These are phyloP conservation scores for Trichomalopsis sarcophagae DNA, from an alignment of 1,140 invertebrate species.

Conservation along the genomic window DNA sequence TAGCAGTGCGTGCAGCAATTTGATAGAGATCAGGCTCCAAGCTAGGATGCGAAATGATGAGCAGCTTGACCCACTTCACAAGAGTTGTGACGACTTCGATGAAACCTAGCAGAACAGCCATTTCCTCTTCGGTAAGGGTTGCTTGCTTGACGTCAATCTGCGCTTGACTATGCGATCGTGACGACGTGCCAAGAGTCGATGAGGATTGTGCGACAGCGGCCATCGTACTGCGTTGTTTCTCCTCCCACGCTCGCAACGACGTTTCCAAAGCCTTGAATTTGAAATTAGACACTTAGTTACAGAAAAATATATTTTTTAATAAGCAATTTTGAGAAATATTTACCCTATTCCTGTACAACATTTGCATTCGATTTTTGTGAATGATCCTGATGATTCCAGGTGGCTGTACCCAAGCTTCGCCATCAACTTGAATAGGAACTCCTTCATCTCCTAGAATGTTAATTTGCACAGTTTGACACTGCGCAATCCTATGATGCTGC, in stretches of 20 bases:
- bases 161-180: slow-evolving; percentile 63
- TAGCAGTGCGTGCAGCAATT: slow-evolving; percentile 82
- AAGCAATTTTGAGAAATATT: slow-evolving; percentile 56
- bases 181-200: slow-evolving; percentile 65
- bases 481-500: slow-evolving; percentile 97
- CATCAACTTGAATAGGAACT: slow-evolving; percentile 95
- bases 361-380: slow-evolving; percentile 97
- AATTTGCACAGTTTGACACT: slow-evolving; percentile 96
- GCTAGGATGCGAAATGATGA: slow-evolving; percentile 80
- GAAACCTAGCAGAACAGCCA: slow-evolving; percentile 83
- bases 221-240: slow-evolving; percentile 86
- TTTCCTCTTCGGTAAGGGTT: slow-evolving; percentile 81
- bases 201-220: slow-evolving; percentile 69
- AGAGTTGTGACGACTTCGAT: slow-evolving; percentile 88
- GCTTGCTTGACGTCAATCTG: slow-evolving; percentile 61
- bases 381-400: slow-evolving; percentile 96
- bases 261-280: slow-evolving; percentile 85
- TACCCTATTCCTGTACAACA: slow-evolving; percentile 92
- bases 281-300: background rate
- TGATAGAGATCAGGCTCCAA: slow-evolving; percentile 83
- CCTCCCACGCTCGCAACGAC: slow-evolving; percentile 93
- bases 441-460: slow-evolving; percentile 93
- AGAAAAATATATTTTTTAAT: background rate
- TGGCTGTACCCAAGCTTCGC: slow-evolving; percentile 98
- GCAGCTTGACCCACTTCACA: slow-evolving; percentile 88